Conservation (phyloP, 2,888 invertebrate genomes). For the Conchocele bisecta region DNA sequence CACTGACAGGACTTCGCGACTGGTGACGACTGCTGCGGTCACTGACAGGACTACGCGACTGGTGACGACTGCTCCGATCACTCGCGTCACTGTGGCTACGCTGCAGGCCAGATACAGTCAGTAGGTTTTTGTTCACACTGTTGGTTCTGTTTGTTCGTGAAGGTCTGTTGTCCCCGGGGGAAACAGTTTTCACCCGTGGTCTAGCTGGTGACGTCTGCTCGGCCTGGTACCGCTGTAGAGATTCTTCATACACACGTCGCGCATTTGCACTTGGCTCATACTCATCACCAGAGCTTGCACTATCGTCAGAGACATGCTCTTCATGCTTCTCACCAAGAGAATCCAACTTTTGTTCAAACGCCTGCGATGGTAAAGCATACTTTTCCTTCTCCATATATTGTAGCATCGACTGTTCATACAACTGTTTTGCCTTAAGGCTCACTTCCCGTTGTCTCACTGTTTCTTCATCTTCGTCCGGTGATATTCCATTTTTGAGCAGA, state of each 20-base stretch:
- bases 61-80: constrained; percentile 20
- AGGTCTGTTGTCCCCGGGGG: constrained; percentile 22
- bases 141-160: constrained; percentile 44
- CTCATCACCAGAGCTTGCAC: constrained; percentile 46
- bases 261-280: constrained; percentile 32
- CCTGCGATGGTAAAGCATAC: constrained; percentile 36
- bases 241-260: constrained; percentile 73
- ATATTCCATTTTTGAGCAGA: constrained; percentile 62
- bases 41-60: constrained; percentile 25
- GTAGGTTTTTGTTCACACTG: constrained; percentile 1
- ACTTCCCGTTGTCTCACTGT: constrained; percentile 66
- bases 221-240: constrained; percentile 65
- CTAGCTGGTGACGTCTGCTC: constrained; percentile 44
- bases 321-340: constrained; percentile 35
- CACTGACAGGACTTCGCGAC: constrained; percentile 18
- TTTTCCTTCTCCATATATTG: constrained; percentile 55
- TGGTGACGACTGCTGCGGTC: constrained; percentile 2
- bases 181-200: constrained; percentile 47
- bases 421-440: constrained; percentile 71
- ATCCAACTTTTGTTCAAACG: constrained; percentile 54
- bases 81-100: constrained; percentile 61
- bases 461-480: constrained; percentile 63
- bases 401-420: constrained; percentile 75
- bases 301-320: constrained; percentile 35
- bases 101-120: constrained; percentile 32